Evolutionary conservation across 2,888 invertebrate genomes (phyloP).

Genomic region (Temnothorax unifasciatus): DNA sequence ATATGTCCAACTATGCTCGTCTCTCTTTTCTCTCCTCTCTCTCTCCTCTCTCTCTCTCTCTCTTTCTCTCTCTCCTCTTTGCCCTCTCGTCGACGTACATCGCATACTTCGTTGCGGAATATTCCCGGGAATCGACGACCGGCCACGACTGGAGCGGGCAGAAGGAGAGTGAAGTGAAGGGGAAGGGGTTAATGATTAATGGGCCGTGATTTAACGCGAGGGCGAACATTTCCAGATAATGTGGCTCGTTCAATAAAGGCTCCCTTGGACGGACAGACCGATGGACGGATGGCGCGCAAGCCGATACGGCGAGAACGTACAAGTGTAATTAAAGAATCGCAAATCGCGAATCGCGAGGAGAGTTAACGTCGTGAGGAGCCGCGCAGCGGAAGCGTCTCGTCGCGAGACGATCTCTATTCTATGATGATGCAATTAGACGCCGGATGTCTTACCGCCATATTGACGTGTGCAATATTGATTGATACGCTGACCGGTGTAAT

Average conservation of each 20-base stretch:
- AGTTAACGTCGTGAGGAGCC: constrained; percentile 23
- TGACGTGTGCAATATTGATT: not conserved
- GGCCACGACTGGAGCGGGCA: not conserved
- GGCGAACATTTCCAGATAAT: constrained; percentile 63
- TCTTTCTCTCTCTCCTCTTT: not conserved
- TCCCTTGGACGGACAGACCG: constrained; percentile 36
- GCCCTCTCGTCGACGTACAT: constrained; percentile 6
- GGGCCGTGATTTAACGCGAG: constrained; percentile 56
- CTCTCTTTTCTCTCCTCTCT: constrained; percentile 23
- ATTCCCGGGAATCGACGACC: constrained; percentile 58
- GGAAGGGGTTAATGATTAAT: constrained; percentile 64
- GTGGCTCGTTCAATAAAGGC: constrained; percentile 51
- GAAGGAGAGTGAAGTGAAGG: not conserved
- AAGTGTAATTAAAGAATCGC: constrained; percentile 37
- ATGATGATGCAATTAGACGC: not conserved
- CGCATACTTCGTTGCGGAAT: constrained; percentile 58
- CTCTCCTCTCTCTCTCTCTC: not conserved
- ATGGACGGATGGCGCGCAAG: constrained; percentile 1
- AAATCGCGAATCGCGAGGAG: constrained; percentile 22
- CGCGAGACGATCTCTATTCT: constrained; percentile 24
- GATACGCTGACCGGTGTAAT: not conserved
- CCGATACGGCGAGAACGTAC: constrained; percentile 11
- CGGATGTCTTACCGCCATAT: not conserved
- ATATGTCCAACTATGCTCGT: constrained; percentile 48
- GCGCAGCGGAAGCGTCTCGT: constrained; percentile 36